Percentiles rank a stretch among this genome's conserved stretches.
phyloP scores from a whole-genome alignment of 2,113 vertebrate genomes.

The Pyxicephalus adspersus region DNA sequence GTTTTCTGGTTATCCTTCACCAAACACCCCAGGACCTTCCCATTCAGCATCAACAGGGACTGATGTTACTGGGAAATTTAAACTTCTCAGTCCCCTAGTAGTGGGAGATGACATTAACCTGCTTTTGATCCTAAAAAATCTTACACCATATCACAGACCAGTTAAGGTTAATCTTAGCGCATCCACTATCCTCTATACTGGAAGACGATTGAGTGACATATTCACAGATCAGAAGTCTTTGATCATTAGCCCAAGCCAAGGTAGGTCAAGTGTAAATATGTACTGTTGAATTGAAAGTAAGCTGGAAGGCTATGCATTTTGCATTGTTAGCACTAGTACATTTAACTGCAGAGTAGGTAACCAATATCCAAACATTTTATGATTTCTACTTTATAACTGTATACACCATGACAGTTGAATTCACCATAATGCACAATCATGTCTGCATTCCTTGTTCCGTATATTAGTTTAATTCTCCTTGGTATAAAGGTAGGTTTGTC shows the following conservation, averaged over 20 bases:
- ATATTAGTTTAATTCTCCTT: too few species aligned
- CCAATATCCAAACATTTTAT: too few species aligned
- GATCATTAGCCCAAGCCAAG: conserved; percentile 68
- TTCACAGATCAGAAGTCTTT: conserved; percentile 67
- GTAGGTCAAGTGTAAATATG: conserved; percentile 60
- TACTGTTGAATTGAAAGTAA: not conserved
- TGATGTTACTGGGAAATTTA: conserved; percentile 74
- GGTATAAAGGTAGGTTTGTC: too few species aligned
- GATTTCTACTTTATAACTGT: too few species aligned
- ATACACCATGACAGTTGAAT: too few species aligned
- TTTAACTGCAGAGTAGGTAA: too few species aligned
- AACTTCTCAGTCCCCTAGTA: conserved; percentile 67
- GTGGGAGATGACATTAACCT: conserved; percentile 74
- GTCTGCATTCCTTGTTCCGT: too few species aligned
- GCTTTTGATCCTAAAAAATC: conserved; percentile 67
- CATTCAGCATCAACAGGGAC: conserved; percentile 58
- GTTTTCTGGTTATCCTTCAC: not conserved
- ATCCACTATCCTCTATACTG: conserved; percentile 72
- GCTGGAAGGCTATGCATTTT: too few species aligned
- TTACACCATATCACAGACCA: conserved; percentile 61
- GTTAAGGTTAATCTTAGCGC: conserved; percentile 73
- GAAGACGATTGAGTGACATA: conserved; percentile 71
- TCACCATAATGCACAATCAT: too few species aligned
- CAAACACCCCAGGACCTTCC: not conserved
- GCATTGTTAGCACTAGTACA: too few species aligned